Conservation (phyloP, 2,888 invertebrate genomes). For the Drosophila robusta region DNA sequence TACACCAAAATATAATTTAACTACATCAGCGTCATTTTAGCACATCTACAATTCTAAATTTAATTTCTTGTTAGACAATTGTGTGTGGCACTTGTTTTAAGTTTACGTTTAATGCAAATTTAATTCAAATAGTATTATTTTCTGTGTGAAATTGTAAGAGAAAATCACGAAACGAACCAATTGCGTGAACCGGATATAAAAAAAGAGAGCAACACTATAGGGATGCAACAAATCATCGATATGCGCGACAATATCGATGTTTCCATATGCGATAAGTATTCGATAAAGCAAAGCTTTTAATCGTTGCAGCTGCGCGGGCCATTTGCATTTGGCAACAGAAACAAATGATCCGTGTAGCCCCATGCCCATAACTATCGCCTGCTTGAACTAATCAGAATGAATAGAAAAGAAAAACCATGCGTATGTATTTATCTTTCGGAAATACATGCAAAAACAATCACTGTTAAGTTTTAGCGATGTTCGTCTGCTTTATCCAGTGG, state of each 20-base stretch:
- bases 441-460: too few relatives aligned
- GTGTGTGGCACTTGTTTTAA: conserved; percentile 31
- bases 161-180: conserved; percentile 79
- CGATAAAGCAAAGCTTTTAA: background rate
- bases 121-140: conserved; percentile 40
- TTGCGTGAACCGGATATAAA: conserved; percentile 83
- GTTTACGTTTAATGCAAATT: conserved; percentile 57
- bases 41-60: conserved; percentile 8
- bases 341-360: background rate
- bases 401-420: too few relatives aligned
- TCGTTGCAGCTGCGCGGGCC: background rate
- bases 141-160: conserved; percentile 46
- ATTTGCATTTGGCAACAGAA: background rate
- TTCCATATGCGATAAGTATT: background rate
- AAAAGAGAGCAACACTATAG: conserved; percentile 74
- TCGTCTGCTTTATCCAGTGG: background rate
- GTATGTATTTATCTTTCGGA: too few relatives aligned
- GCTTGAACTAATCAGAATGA: background rate
- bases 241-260: conserved; percentile 23
- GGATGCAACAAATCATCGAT: conserved; percentile 31
- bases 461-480: too few relatives aligned
- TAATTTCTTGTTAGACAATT: background rate
- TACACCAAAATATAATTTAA: conserved; percentile 47
- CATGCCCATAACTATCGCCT: background rate
- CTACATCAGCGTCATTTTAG: conserved; percentile 52